phyloP scores from a whole-genome alignment of 2,797 vertebrate species.

The Falco novaeseelandiae region DNA sequence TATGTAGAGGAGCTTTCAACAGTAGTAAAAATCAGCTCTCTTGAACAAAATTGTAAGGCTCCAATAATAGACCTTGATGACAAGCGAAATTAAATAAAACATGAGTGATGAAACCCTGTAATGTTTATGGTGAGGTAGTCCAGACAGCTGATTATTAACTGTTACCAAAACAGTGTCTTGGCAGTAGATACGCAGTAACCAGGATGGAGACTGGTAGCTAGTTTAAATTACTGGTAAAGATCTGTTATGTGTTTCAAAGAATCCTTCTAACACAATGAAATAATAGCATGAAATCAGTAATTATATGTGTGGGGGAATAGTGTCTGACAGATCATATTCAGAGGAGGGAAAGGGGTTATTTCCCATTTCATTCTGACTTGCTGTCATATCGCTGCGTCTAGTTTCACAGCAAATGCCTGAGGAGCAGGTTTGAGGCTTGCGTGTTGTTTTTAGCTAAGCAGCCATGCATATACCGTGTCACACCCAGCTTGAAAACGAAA shows the following conservation, averaged over 20 bases:
- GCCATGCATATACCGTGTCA: background rate
- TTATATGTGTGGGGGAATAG: background rate
- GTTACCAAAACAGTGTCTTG: constrained; percentile 79
- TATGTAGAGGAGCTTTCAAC: constrained; percentile 70
- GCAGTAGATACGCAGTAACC: constrained; percentile 67
- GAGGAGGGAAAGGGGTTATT: background rate
- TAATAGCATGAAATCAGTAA: constrained; percentile 10
- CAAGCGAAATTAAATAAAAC: constrained; percentile 83
- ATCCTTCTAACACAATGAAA: constrained; percentile 13
- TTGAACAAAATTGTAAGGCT: constrained; percentile 71
- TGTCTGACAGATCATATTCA: constrained; percentile 9
- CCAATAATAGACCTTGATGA: constrained; percentile 80
- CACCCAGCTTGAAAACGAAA: background rate
- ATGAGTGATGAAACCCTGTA: constrained; percentile 79
- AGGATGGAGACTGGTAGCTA: constrained; percentile 61
- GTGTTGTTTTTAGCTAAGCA: background rate
- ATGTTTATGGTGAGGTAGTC: constrained; percentile 78
- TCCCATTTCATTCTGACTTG: constrained; percentile 34
- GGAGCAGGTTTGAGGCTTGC: background rate
- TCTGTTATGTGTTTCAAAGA: constrained; percentile 35
- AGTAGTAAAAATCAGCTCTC: constrained; percentile 71
- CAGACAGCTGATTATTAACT: constrained; percentile 82
- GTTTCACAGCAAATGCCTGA: constrained; percentile 52
- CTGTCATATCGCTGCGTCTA: background rate
- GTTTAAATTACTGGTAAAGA: constrained; percentile 58